Base-by-base conservation (phyloP, 2,113 vertebrate species). In the Oxyura jamaicensis region DNA sequence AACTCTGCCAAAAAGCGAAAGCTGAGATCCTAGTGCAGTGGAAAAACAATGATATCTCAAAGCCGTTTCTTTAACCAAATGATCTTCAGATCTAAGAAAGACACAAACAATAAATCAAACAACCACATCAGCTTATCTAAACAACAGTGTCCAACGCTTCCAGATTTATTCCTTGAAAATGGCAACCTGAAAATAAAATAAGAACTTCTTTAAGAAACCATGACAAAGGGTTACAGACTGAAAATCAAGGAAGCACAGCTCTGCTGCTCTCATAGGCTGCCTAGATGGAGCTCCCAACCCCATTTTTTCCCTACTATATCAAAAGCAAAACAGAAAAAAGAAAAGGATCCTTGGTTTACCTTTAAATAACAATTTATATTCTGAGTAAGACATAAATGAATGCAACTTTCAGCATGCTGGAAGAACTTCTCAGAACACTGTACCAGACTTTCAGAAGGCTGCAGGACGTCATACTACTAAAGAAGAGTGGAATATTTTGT, bases 91-190 rank as follows among this genome's bases (percentile, higher is more conserved):
- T 80, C 83, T 89, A 66, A 96, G 85, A 83, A 66, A 71, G 41
- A 75, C 36, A 50, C 62, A 89, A 81, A 83, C 31, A 53, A 4
- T 93, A 94, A 91, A 93, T 95, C 93, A 93, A 63, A 3, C 36
- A 66, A 79, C 63, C 78, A 85, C 86, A 82, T 84, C 50, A 91
- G 78, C 92, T 94, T 79, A 88, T 94, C 80, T 74, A 93, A 83
- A 86, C 67, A 95, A 44, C 46, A 58, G 25, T 55, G 66, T 58
- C 42, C n/a, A 55, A 86, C n/a, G 62, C 69, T 79, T 66, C 39
- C 74, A 69, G 81, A 93, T 95, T 82, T 87, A 89, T 82, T 87
- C 87, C 58, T 76, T 84, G 48, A 69, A 96, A 96, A 95, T 1
- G 2, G 48, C 62, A 88, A 86, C 59, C 42, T 82, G 48, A 78